Evolutionary conservation across 2,797 vertebrate genomes (phyloP).

Genomic region (Gallinago solitaria): DNA sequence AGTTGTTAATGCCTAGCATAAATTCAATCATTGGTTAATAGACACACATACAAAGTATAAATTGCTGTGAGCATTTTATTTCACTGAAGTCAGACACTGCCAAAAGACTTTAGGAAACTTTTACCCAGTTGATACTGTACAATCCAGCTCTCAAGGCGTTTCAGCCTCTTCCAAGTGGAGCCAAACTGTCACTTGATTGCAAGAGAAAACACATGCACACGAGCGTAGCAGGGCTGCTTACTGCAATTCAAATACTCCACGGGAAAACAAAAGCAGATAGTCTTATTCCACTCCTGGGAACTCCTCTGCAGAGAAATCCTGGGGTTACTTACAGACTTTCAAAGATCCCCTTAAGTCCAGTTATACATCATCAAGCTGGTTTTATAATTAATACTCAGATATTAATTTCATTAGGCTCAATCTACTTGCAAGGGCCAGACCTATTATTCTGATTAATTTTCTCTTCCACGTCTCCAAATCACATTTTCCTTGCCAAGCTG

Average conservation of each 20-base stretch:
- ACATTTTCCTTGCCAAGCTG: constrained; percentile 10
- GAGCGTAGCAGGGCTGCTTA: not conserved
- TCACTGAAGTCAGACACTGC: not conserved
- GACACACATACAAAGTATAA: not conserved
- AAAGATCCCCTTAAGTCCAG: not conserved
- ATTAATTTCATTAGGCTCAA: constrained; percentile 1
- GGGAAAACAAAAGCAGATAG: not conserved
- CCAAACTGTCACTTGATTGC: not conserved
- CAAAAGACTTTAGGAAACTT: not conserved
- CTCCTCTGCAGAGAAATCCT: not conserved
- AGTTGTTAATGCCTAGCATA: not conserved
- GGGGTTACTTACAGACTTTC: not conserved
- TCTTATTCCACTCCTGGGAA: not conserved
- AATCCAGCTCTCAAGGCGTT: not conserved
- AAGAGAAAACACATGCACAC: not conserved
- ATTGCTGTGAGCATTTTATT: not conserved
- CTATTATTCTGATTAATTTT: constrained; percentile 14
- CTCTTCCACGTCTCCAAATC: not conserved
- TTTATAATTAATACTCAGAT: constrained; percentile 15
- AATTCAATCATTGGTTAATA: not conserved
- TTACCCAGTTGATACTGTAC: not conserved
- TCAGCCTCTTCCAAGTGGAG: not conserved
- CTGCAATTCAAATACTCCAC: not conserved
- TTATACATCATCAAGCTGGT: not conserved
- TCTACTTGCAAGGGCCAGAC: not conserved